These are phyloP conservation scores for Acleris literana DNA, from an alignment of 2,888 invertebrate genomes.

Conservation along the genomic window DNA sequence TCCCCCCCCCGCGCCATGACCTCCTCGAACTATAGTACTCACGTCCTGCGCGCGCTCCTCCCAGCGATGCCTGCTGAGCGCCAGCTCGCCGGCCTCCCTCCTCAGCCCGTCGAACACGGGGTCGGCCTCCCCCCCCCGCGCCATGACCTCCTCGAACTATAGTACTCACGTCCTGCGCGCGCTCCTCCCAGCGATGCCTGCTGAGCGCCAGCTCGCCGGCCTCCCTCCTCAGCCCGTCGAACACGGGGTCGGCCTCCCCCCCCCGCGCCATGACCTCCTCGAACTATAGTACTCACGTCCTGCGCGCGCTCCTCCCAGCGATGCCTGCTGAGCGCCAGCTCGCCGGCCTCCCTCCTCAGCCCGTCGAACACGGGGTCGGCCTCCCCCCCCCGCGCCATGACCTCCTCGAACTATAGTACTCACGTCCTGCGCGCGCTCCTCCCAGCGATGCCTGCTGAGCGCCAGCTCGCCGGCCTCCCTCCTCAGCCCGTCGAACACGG, in stretches of 20 bases:
- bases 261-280: conserved; percentile 59
- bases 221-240: conserved; percentile 93
- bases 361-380: conserved; percentile 96
- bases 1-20: conserved; percentile 81
- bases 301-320: conserved; percentile 96
- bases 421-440: conserved; percentile 90
- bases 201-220: conserved; percentile 94
- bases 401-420: conserved; percentile 59
- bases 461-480: conserved; percentile 94
- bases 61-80: conserved; percentile 95
- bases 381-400: conserved; percentile 81
- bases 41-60: conserved; percentile 91
- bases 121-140: conserved; percentile 89
- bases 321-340: conserved; percentile 93
- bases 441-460: conserved; percentile 95
- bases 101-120: conserved; percentile 95
- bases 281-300: conserved; percentile 66
- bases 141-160: conserved; percentile 63
- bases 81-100: conserved; percentile 93
- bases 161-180: conserved; percentile 85
- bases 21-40: conserved; percentile 59
- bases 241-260: conserved; percentile 93
- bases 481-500: conserved; percentile 95
- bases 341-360: conserved; percentile 93
- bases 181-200: conserved; percentile 97